Percentiles rank a stretch among this genome's conserved stretches.
Evolutionary conservation across 2,888 invertebrate species (phyloP).

Genomic region (Ceramica pisi): DNA sequence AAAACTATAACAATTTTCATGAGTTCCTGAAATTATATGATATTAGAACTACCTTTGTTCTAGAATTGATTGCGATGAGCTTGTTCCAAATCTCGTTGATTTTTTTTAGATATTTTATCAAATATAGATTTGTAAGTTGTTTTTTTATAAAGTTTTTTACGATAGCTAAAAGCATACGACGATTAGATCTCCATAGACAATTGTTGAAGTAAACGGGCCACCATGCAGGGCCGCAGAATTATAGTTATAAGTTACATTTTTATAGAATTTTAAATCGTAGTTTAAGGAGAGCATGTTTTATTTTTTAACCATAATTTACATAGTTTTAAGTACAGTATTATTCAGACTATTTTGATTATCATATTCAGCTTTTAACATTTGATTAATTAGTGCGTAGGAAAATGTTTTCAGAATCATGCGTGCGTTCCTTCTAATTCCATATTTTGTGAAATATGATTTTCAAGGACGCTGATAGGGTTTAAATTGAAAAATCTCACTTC

Average conservation of each 20-base stretch:
- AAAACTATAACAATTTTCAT: conserved; percentile 40
- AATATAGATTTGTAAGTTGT: conserved; percentile 73
- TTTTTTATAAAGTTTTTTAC: conserved; percentile 78
- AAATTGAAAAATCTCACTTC: conserved; percentile 67
- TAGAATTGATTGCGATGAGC: conserved; percentile 65
- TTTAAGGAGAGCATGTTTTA: conserved; percentile 86
- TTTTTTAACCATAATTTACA: conserved; percentile 80
- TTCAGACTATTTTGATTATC: conserved; percentile 76
- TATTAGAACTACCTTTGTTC: conserved; percentile 60
- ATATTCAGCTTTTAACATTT: conserved; percentile 82
- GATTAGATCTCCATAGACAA: conserved; percentile 84
- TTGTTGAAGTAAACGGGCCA: conserved; percentile 88
- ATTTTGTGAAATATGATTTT: conserved; percentile 86
- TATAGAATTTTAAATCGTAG: conserved; percentile 74
- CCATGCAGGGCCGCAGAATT: conserved; percentile 71
- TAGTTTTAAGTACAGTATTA: conserved; percentile 74
- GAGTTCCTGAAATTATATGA: conserved; percentile 52
- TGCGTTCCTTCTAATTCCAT: conserved; percentile 80
- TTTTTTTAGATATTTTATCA: conserved; percentile 75
- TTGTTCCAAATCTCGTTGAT: conserved; percentile 72
- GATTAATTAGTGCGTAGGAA: conserved; percentile 76
- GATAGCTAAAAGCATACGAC: conserved; percentile 87
- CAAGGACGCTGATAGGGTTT: conserved; percentile 70
- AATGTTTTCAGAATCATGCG: conserved; percentile 64
- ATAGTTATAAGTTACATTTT: conserved; percentile 71